phyloP scores from a whole-genome alignment of 2,797 vertebrate species.

The Heliangelus exortis region DNA sequence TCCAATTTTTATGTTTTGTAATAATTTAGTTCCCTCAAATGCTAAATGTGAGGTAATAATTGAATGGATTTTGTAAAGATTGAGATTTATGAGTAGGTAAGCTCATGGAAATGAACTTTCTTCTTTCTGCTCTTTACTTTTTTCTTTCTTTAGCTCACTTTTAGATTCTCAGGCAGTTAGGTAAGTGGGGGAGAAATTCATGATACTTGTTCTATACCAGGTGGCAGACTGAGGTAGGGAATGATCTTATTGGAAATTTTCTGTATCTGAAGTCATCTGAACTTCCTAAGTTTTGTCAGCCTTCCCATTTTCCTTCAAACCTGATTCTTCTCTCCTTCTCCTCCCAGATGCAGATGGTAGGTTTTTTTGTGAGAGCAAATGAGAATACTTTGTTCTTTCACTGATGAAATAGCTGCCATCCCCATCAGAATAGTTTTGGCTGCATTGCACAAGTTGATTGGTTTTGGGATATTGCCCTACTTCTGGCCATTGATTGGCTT shows the following conservation, averaged over 20 bases:
- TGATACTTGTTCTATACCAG: neutral
- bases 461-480: rapidly evolving
- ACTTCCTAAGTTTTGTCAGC: neutral
- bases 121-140: neutral
- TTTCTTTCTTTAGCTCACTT: neutral
- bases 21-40: neutral
- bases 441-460: neutral
- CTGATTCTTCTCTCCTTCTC: neutral
- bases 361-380: neutral
- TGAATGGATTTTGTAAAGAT: neutral
- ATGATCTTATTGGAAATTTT: neutral
- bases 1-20: neutral
- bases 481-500: neutral
- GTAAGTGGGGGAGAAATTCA: neutral
- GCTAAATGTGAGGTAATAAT: neutral
- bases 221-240: neutral
- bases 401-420: neutral
- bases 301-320: neutral
- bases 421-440: neutral
- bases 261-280: neutral
- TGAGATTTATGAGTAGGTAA: neutral
- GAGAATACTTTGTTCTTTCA: neutral
- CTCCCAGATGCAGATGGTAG: neutral
- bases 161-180: neutral
- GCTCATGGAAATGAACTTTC: neutral